Evolutionary conservation across 2,797 vertebrate species (phyloP).

Genomic region (Typhlichthys eigenmanni): DNA sequence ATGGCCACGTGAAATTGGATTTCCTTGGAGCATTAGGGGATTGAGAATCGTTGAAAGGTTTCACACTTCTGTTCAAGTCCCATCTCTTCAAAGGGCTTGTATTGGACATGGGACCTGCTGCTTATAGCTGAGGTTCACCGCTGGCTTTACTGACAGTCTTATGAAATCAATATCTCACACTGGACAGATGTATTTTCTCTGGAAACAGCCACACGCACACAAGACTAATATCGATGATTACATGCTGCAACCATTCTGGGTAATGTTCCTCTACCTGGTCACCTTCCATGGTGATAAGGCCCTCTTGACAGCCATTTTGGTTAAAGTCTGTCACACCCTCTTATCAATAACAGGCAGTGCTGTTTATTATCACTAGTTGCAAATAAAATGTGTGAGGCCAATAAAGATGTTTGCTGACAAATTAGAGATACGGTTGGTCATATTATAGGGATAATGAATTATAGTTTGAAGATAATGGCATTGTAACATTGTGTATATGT

Average conservation of each 20-base stretch:
- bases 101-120: slow-evolving; percentile 47
- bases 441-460: not conserved
- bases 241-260: slow-evolving; percentile 48
- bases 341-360: slow-evolving; percentile 46
- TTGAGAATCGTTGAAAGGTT: slow-evolving; percentile 64
- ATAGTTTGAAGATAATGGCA: not conserved
- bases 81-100: slow-evolving; percentile 53
- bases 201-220: slow-evolving; percentile 51
- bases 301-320: slow-evolving; percentile 39
- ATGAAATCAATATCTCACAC: slow-evolving; percentile 79
- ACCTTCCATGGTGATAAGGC: slow-evolving; percentile 45
- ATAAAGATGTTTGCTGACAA: slow-evolving; percentile 34
- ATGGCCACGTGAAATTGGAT: slow-evolving; percentile 76
- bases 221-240: slow-evolving; percentile 73
- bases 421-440: slow-evolving; percentile 2
- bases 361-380: slow-evolving; percentile 23
- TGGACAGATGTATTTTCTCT: slow-evolving; percentile 67
- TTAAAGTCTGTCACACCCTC: slow-evolving; percentile 26
- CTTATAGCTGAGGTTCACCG: slow-evolving; percentile 42
- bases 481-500: not conserved
- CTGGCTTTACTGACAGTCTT: slow-evolving; percentile 50
- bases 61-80: slow-evolving; percentile 49
- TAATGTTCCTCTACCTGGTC: slow-evolving; percentile 57
- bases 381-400: slow-evolving; percentile 50
- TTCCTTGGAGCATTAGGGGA: slow-evolving; percentile 70